Evolutionary conservation across 2,113 vertebrate genomes (phyloP), one percentile per base, ranked within the genome.

Genomic region (Dryoscopus gambensis): DNA sequence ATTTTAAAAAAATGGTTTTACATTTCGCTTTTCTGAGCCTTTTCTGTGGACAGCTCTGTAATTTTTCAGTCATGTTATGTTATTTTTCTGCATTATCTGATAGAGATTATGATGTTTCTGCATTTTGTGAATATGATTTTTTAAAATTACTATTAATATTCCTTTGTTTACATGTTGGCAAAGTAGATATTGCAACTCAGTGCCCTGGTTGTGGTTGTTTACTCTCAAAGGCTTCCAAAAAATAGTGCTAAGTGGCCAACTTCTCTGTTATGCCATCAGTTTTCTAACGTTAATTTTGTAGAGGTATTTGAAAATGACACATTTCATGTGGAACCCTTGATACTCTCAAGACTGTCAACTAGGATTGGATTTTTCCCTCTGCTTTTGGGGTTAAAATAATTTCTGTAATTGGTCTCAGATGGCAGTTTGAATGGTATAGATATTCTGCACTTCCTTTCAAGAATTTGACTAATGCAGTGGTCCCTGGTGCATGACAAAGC

Each of bases 341-440:
- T 84, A 53, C n/a, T 57, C 42, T 71, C 24, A 88, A 71, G 56
- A 44, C 56, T 79, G 50, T 87, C 89, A 91, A 0, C 71, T 84
- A 76, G 60, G 52, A 87, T 35, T 93, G 50, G 68, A 80, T 94
- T 95, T 89, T 94, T 63, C 33, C 16, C 28, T 89, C 47, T 88
- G 65, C 85, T 90, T 79, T 63, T 80, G 71, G 70, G 84, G 82
- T 96, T 95, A 95, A 91, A 93, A 87, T 93, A 90, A 92, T 96
- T 90, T 93, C 93, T 5, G 15, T 96, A 94, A 94, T 96, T 95
- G 91, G 89, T 94, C 91, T 94, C 93, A 89, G 80, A 63, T 93
- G 95, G 71, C 92, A 94, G 70, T 91, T 91, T 74, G 84, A 89
- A 70, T 73, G 88, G 70, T 92, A 56, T 89, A 93, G 81, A 59